Evolutionary conservation across 1,140 invertebrate genomes (phyloP).

Genomic region (Lasaia peninsularis): DNA sequence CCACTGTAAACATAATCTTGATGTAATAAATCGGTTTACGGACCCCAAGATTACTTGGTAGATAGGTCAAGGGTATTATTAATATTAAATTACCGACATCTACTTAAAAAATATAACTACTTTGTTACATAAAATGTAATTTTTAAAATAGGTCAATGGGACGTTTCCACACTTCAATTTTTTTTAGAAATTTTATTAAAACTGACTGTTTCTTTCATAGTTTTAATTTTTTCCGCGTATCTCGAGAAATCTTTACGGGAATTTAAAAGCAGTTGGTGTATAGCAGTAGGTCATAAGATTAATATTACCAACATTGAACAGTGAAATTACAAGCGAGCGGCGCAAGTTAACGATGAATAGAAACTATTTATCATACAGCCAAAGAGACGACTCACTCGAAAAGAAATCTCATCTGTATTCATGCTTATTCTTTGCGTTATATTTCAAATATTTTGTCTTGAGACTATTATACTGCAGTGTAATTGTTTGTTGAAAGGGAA

Average conservation of each 20-base stretch:
- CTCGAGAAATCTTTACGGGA: too few species aligned
- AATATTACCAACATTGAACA: constrained; percentile 67
- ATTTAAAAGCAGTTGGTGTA: too few species aligned
- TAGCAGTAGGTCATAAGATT: constrained; percentile 65
- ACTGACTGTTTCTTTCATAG: too few species aligned
- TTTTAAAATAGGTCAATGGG: too few species aligned
- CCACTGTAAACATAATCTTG: constrained; percentile 49
- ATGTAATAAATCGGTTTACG: constrained; percentile 54
- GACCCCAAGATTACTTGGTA: constrained; percentile 57
- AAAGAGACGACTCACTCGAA: constrained; percentile 63
- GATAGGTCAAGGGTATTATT: constrained; percentile 62
- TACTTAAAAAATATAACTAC: constrained; percentile 61
- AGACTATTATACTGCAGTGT: background rate
- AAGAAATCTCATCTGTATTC: constrained; percentile 68
- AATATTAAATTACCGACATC: constrained; percentile 69
- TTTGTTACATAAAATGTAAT: too few species aligned
- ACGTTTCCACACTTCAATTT: too few species aligned
- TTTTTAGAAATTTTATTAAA: too few species aligned
- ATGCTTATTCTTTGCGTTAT: constrained; percentile 37
- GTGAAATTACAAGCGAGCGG: constrained; percentile 60
- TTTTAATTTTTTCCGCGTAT: too few species aligned
- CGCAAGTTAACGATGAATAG: constrained; percentile 63
- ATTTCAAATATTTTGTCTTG: constrained; percentile 10
- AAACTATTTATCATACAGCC: constrained; percentile 63
- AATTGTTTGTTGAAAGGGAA: background rate